A percentile compares a stretch with the other conserved stretches of the same genome.
phyloP scores from a whole-genome alignment of 2,888 invertebrate genomes.

The Drosophila demipolita region DNA sequence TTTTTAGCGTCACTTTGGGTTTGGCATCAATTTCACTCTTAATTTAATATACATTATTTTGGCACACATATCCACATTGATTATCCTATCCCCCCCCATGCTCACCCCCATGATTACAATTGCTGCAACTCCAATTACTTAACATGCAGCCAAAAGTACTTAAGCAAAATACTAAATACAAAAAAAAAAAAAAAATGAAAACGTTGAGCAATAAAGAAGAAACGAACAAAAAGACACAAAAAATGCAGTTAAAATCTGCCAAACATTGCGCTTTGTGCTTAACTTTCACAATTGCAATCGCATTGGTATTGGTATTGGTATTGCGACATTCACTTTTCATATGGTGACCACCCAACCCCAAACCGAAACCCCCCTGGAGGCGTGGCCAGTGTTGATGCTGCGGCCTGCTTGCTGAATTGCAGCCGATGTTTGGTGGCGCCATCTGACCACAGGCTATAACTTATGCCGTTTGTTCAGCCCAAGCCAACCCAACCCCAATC shows the following conservation, averaged over 20 bases:
- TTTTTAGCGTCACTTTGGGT: not conserved
- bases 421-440: conserved; percentile 55
- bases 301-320: conserved; percentile 55
- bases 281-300: conserved; percentile 68
- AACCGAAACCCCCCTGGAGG: not conserved
- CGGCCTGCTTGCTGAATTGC: conserved; percentile 15
- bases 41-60: conserved; percentile 31
- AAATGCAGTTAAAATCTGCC: conserved; percentile 31
- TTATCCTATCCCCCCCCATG: conserved; percentile 10
- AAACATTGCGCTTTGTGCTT: conserved; percentile 64
- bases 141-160: conserved; percentile 53
- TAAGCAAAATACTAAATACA: not conserved
- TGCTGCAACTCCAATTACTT: conserved; percentile 66
- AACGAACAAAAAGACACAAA: conserved; percentile 9
- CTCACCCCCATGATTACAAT: conserved; percentile 22
- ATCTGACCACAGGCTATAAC: conserved; percentile 66
- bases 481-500: not conserved
- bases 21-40: conserved; percentile 23
- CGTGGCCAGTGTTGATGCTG: conserved; percentile 19
- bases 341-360: conserved; percentile 12
- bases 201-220: not conserved
- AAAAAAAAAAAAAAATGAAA: conserved; percentile 1
- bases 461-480: conserved; percentile 41
- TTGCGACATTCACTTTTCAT: conserved; percentile 69
- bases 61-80: conserved; percentile 42